A percentile compares a stretch with the other conserved stretches of the same genome.
Conservation (phyloP, 2,888 invertebrate genomes). For the Oscheius sp. region DNA sequence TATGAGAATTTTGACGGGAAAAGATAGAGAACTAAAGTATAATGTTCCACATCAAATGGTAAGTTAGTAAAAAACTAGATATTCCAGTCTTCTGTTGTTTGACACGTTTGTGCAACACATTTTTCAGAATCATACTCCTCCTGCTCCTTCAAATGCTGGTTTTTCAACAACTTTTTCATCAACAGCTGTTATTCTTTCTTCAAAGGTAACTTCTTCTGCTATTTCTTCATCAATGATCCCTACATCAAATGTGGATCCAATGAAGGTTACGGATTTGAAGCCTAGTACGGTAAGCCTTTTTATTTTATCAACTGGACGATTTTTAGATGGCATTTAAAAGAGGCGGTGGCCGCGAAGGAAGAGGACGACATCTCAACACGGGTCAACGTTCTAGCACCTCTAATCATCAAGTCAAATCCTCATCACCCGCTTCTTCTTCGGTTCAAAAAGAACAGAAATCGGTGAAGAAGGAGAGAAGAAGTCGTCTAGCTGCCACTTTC, state of each 20-base stretch:
- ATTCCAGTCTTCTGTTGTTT: too few relatives aligned
- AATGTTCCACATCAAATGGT: too few relatives aligned
- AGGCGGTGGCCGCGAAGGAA: not conserved
- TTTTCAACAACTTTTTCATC: too few relatives aligned
- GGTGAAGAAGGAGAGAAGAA: not conserved
- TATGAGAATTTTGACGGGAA: too few relatives aligned
- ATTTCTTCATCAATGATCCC: not conserved
- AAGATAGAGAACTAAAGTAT: too few relatives aligned
- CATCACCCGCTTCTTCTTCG: not conserved
- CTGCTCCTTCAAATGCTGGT: too few relatives aligned
- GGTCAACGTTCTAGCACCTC: not conserved
- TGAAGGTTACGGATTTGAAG: conserved; percentile 22
- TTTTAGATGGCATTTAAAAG: conserved; percentile 1
- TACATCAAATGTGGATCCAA: conserved; percentile 7
- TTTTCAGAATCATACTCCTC: too few relatives aligned
- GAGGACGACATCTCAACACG: not conserved
- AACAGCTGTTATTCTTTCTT: too few relatives aligned
- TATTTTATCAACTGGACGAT: not conserved
- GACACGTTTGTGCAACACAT: too few relatives aligned
- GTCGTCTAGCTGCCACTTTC: conserved; percentile 16
- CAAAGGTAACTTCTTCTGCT: too few relatives aligned
- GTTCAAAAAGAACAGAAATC: not conserved
- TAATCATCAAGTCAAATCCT: too few relatives aligned
- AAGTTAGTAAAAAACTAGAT: too few relatives aligned
- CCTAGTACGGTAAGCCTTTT: conserved; percentile 22